phyloP scores from a whole-genome alignment of 2,888 invertebrate genomes.

The Athalia circularis region DNA sequence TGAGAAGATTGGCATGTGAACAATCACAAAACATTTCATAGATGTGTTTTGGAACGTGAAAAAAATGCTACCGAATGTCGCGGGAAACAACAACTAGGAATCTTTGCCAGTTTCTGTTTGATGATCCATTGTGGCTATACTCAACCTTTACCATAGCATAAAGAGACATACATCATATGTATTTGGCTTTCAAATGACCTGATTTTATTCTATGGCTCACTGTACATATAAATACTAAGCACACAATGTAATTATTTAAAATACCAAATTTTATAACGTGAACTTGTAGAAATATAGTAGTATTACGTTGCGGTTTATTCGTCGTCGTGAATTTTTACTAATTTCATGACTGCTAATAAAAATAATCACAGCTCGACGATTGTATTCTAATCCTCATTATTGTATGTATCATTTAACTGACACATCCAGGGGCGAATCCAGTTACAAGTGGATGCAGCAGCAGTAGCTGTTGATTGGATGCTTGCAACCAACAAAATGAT shows the following conservation, averaged over 20 bases:
- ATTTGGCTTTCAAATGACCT: neutral
- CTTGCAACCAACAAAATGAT: no score
- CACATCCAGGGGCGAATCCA: no score
- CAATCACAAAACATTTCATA: neutral
- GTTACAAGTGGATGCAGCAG: no score
- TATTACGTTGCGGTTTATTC: slow-evolving; percentile 38
- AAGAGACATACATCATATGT: neutral
- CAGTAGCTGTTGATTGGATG: no score
- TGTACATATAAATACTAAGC: slow-evolving; percentile 60
- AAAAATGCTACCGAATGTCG: neutral
- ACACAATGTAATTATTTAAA: slow-evolving; percentile 65
- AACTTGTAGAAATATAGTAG: slow-evolving; percentile 48
- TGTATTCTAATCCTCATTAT: slow-evolving; percentile 1
- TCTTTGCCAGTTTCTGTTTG: neutral
- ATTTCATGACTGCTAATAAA: slow-evolving; percentile 41
- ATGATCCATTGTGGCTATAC: neutral
- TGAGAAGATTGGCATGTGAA: slow-evolving; percentile 18
- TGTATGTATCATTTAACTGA: no score
- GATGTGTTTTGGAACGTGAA: slow-evolving; percentile 14
- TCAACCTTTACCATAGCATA: slow-evolving; percentile 25
- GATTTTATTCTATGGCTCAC: slow-evolving; percentile 20
- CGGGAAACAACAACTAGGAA: neutral
- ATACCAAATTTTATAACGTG: slow-evolving; percentile 63
- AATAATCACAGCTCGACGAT: slow-evolving; percentile 40
- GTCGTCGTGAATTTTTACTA: slow-evolving; percentile 41